A percentile compares a stretch with the other conserved stretches of the same genome.
These are phyloP conservation scores for Drosophila barbarae DNA, from an alignment of 2,888 invertebrate species.

Conservation along the genomic window DNA sequence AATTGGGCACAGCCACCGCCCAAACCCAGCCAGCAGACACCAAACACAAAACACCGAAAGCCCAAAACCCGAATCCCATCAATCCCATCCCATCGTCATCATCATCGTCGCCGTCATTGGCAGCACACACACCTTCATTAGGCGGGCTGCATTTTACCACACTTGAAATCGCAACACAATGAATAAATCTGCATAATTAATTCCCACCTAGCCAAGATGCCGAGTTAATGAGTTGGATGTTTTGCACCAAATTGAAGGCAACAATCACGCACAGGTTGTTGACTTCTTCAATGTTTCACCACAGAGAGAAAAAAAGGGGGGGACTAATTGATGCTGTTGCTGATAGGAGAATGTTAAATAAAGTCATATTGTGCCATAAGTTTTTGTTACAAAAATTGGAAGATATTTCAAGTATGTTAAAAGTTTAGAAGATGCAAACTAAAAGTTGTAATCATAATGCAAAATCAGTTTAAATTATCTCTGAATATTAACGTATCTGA, in stretches of 20 bases:
- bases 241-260: constrained; percentile 73
- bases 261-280: constrained; percentile 68
- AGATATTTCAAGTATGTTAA: background rate
- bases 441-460: background rate
- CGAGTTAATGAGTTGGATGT: constrained; percentile 64
- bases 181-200: constrained; percentile 75
- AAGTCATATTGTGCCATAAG: too few species aligned
- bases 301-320: constrained; percentile 1
- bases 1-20: constrained; percentile 51
- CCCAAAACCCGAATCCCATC: constrained; percentile 28
- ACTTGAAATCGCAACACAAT: constrained; percentile 75
- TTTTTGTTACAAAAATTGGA: background rate
- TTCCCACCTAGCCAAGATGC: constrained; percentile 72
- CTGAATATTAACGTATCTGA: background rate
- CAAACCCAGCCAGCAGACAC: background rate
- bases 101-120: constrained; percentile 33
- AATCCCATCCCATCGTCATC: constrained; percentile 33
- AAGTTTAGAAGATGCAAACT: too few species aligned
- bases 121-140: constrained; percentile 59
- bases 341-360: background rate
- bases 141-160: constrained; percentile 71
- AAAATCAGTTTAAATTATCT: background rate
- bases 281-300: constrained; percentile 53
- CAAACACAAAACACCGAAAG: background rate
- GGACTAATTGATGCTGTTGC: too few species aligned